These are phyloP conservation scores for Merluccius polli DNA, from an alignment of 2,797 vertebrate species.

Conservation along the genomic window DNA sequence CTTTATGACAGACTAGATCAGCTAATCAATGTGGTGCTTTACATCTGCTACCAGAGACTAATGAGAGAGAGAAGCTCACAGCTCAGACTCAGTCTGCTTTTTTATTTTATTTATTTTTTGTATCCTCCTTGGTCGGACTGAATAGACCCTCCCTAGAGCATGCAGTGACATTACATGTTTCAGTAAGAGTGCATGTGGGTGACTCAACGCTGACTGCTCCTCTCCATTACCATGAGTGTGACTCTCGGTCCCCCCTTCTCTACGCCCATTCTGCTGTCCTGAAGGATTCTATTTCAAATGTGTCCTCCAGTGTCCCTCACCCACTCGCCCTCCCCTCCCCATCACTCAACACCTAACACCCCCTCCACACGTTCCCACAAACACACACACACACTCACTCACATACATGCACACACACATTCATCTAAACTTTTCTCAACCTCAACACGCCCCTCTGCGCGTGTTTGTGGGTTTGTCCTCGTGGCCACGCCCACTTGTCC, in stretches of 20 bases:
- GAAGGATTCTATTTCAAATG: slow-evolving; percentile 39
- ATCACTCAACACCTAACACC: not conserved
- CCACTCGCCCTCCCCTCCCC: slow-evolving; percentile 13
- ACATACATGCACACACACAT: not conserved
- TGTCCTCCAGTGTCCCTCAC: slow-evolving; percentile 30
- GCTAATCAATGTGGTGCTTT: not conserved
- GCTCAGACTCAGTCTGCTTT: slow-evolving; percentile 16
- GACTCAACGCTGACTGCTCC: slow-evolving; percentile 50
- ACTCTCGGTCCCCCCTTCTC: slow-evolving; percentile 46
- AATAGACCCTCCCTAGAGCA: slow-evolving; percentile 39
- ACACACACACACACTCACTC: not conserved
- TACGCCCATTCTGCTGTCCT: slow-evolving; percentile 16
- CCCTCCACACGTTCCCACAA: not conserved
- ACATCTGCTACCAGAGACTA: slow-evolving; percentile 15
- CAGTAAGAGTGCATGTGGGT: slow-evolving; percentile 48
- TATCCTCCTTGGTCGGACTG: slow-evolving; percentile 36
- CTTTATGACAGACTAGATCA: not conserved
- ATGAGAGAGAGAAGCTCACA: slow-evolving; percentile 25
- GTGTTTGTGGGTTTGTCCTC: no score
- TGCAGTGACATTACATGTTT: slow-evolving; percentile 51
- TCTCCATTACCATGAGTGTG: slow-evolving; percentile 62
- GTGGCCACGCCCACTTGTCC: not conserved
- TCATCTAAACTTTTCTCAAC: not conserved
- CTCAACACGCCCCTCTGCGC: no score
- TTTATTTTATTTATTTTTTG: slow-evolving; percentile 36